phyloP scores from a whole-genome alignment of 2,113 vertebrate species.

The Anarrhichthys ocellatus region DNA sequence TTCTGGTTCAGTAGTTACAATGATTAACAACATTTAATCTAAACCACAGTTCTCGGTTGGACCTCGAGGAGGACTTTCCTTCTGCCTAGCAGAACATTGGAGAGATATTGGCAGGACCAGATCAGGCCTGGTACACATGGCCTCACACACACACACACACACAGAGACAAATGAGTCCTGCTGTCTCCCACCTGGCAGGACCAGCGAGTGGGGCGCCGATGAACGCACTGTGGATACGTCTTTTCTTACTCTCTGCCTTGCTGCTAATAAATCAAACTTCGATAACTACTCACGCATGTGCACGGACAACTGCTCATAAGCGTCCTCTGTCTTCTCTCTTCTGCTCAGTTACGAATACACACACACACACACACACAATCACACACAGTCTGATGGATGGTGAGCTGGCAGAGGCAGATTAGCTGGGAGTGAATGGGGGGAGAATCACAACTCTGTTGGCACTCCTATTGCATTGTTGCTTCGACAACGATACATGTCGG shows the following conservation, averaged over 20 bases:
- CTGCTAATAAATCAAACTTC: slow-evolving; percentile 45
- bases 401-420: slow-evolving; percentile 69
- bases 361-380: background rate
- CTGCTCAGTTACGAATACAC: background rate
- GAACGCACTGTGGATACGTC: slow-evolving; percentile 13
- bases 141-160: background rate
- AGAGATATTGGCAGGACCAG: background rate
- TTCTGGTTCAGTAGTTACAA: background rate
- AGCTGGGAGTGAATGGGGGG: slow-evolving; percentile 62
- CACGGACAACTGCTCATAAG: slow-evolving; percentile 2
- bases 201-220: slow-evolving; percentile 12
- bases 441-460: slow-evolving; percentile 70
- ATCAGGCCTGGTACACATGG: background rate
- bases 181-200: slow-evolving; percentile 36
- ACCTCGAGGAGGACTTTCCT: background rate
- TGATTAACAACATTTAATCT: background rate
- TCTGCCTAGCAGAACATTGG: background rate
- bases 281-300: slow-evolving; percentile 5
- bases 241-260: slow-evolving; percentile 12
- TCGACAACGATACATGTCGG: slow-evolving; percentile 65
- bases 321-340: slow-evolving; percentile 6
- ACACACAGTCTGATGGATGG: slow-evolving; percentile 63
- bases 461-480: slow-evolving; percentile 59
- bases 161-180: slow-evolving; percentile 8
- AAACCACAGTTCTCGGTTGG: background rate